phyloP scores from a whole-genome alignment of 2,888 invertebrate species.

The Chymomyza fuscimana region DNA sequence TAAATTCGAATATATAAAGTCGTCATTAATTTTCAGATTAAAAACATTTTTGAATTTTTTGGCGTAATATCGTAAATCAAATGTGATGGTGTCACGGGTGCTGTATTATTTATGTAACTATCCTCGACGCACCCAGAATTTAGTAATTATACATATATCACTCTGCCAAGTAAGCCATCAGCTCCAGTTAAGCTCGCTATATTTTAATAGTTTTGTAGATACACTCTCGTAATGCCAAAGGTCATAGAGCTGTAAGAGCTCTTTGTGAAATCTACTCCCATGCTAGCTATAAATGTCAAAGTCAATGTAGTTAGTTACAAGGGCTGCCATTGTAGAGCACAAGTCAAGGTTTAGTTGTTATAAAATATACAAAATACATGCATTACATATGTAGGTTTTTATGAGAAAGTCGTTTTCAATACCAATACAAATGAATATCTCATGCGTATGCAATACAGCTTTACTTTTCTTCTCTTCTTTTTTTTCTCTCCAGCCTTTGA shows the following conservation, averaged over 20 bases:
- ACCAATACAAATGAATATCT: slow-evolving; percentile 36
- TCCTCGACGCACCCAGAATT: no score
- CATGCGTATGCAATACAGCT: slow-evolving; percentile 27
- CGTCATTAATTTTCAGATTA: no score
- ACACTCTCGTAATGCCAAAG: neutral
- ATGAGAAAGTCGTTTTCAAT: no score
- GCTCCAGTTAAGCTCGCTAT: neutral
- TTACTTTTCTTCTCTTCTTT: slow-evolving; percentile 13
- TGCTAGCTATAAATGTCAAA: slow-evolving; percentile 63
- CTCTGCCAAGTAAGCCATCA: no score
- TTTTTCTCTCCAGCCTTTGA: slow-evolving; percentile 25
- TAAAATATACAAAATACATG: slow-evolving; percentile 37
- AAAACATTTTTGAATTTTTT: no score
- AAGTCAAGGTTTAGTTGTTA: slow-evolving; percentile 48
- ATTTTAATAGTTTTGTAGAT: neutral
- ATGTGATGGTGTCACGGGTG: no score
- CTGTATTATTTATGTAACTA: no score
- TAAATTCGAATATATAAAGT: no score
- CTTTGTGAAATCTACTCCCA: neutral
- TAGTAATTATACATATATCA: neutral
- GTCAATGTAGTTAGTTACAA: slow-evolving; percentile 60
- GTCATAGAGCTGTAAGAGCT: neutral
- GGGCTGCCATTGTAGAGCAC: slow-evolving; percentile 22
- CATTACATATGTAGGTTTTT: slow-evolving; percentile 18
- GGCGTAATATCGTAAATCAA: no score